Conservation (phyloP, 2,113 vertebrate species). For the Polypterus senegalus region DNA sequence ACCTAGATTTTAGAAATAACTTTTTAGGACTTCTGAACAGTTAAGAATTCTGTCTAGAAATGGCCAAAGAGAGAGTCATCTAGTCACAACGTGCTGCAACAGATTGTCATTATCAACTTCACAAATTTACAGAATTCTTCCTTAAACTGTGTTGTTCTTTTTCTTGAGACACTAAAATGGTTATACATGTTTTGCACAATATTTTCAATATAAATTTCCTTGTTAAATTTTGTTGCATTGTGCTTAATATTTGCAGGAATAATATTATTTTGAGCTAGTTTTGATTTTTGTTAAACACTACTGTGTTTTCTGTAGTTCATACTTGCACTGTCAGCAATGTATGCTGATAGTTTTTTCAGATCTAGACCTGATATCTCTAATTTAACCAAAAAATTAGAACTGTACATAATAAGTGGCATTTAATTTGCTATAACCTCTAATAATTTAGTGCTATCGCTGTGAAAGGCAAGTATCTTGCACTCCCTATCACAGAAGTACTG, state of each 20-base stretch:
- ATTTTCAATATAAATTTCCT: not conserved
- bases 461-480: conserved; percentile 9
- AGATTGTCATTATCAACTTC: not conserved
- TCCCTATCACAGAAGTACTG: conserved; percentile 4
- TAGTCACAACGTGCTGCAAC: not conserved
- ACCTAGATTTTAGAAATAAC: not conserved
- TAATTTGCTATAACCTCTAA: conserved; percentile 1
- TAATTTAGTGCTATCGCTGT: conserved; percentile 8
- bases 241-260: not conserved
- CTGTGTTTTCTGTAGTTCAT: conserved; percentile 5
- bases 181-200: too few relatives aligned
- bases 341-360: conserved; percentile 8
- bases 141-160: not conserved
- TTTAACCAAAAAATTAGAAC: not conserved
- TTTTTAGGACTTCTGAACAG: not conserved
- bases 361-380: conserved; percentile 7
- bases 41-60: not conserved
- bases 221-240: not conserved
- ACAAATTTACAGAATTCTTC: not conserved
- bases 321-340: conserved; percentile 6
- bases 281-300: not conserved
- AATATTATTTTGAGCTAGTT: not conserved
- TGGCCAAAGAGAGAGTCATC: not conserved
- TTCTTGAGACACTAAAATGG: too few relatives aligned
- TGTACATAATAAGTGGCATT: not conserved